Conservation (phyloP, 1,140 invertebrate genomes). For the Polypedilum vanderplanki region DNA sequence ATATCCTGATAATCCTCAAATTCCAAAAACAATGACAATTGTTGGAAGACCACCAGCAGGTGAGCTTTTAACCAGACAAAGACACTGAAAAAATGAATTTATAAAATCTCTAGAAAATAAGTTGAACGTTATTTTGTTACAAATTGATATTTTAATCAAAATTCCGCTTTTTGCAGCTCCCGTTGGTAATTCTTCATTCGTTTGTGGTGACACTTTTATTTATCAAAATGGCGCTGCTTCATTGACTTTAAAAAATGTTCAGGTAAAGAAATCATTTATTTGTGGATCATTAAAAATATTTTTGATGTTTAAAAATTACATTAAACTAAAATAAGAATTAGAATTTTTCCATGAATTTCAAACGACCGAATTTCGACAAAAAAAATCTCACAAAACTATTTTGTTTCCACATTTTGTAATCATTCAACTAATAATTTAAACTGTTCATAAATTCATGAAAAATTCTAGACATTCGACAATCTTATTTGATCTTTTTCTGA, state of each 20-base stretch:
- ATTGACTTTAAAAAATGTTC: conserved; percentile 45
- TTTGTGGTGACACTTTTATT: conserved; percentile 46
- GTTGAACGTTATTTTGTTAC: no score
- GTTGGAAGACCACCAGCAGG: not conserved
- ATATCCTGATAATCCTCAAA: conserved; percentile 32
- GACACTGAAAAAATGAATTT: conserved; percentile 31
- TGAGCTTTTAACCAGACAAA: no score
- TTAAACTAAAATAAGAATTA: not conserved
- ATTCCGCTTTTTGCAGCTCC: conserved; percentile 43
- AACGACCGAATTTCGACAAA: no score
- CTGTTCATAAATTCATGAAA: no score
- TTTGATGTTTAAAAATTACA: not conserved
- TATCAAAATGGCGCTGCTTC: conserved; percentile 45
- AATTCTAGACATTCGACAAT: no score
- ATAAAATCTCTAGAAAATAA: not conserved
- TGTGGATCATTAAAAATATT: no score
- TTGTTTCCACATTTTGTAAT: no score
- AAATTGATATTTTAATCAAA: no score
- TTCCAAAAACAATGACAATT: not conserved
- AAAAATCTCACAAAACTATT: no score
- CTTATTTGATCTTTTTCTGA: no score
- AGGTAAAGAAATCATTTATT: conserved; percentile 40
- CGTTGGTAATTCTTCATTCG: conserved; percentile 45
- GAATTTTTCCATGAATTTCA: no score
- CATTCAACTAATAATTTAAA: no score